Percentiles rank a stretch among this genome's conserved stretches.
Conservation (phyloP, 2,888 invertebrate species). For the Biston stratarius region DNA sequence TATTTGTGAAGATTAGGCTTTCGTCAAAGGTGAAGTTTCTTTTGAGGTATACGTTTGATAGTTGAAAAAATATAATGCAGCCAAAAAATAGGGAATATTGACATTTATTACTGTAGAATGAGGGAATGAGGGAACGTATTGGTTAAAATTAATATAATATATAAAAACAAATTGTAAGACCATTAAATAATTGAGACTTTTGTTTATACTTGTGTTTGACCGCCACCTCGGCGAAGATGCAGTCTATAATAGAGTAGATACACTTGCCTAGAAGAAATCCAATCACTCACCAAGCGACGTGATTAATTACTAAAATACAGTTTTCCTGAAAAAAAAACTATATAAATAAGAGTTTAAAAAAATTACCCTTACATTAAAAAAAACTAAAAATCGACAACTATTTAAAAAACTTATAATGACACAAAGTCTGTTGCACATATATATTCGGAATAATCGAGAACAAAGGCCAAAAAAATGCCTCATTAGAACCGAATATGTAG, state of each 20-base stretch:
- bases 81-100: background rate
- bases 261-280: too few relatives aligned
- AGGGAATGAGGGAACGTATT: background rate
- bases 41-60: background rate
- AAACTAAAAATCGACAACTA: background rate
- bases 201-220: too few relatives aligned
- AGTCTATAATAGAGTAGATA: too few relatives aligned
- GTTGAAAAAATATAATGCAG: background rate
- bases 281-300: too few relatives aligned
- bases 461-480: conserved; percentile 7
- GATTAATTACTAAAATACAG: too few relatives aligned
- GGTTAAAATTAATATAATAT: too few relatives aligned
- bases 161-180: too few relatives aligned
- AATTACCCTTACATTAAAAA: too few relatives aligned
- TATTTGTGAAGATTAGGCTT: conserved; percentile 6
- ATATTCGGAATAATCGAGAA: background rate
- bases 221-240: too few relatives aligned
- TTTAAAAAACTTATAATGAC: background rate
- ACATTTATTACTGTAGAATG: background rate
- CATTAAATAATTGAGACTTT: too few relatives aligned
- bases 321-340: too few relatives aligned
- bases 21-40: conserved; percentile 12
- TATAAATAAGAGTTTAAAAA: too few relatives aligned
- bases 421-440: background rate
- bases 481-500: conserved; percentile 23